These are phyloP conservation scores for Himalopsyche tibetana DNA, from an alignment of 2,888 invertebrate genomes.

Conservation along the genomic window DNA sequence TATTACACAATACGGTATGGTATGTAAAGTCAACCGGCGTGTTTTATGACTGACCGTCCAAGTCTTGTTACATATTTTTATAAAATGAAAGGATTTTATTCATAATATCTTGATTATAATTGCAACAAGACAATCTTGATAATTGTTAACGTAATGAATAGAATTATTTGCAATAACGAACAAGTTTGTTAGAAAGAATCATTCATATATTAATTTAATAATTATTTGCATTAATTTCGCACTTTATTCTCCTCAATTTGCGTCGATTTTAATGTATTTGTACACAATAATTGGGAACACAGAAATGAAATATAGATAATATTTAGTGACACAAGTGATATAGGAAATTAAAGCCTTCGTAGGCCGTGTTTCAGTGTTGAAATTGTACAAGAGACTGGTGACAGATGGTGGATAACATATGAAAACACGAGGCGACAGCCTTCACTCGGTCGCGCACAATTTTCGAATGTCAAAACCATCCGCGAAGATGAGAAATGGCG, in stretches of 20 bases:
- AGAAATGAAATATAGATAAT: too few species aligned
- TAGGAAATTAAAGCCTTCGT: background rate
- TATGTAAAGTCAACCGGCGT: slow-evolving; percentile 48
- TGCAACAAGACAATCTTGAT: too few species aligned
- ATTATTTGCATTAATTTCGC: too few species aligned
- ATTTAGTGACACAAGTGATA: background rate
- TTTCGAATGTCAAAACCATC: slow-evolving; percentile 58
- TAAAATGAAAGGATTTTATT: slow-evolving; percentile 1
- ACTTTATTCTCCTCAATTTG: too few species aligned
- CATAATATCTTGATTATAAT: background rate
- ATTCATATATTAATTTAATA: too few species aligned
- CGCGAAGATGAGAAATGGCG: slow-evolving; percentile 61
- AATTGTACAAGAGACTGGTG: slow-evolving; percentile 9
- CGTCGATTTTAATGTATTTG: too few species aligned
- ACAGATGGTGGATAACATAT: slow-evolving; percentile 37
- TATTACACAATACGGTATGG: slow-evolving; percentile 45
- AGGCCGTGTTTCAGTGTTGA: slow-evolving; percentile 19
- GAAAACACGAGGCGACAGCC: slow-evolving; percentile 48
- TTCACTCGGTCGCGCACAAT: slow-evolving; percentile 46
- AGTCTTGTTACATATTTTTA: background rate
- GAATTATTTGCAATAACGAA: too few species aligned
- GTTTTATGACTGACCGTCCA: slow-evolving; percentile 4
- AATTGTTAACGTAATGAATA: too few species aligned
- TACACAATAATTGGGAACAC: too few species aligned
- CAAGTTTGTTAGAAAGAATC: too few species aligned